Evolutionary conservation across 2,888 invertebrate species (phyloP).

Genomic region (Ctenicera cuprea): DNA sequence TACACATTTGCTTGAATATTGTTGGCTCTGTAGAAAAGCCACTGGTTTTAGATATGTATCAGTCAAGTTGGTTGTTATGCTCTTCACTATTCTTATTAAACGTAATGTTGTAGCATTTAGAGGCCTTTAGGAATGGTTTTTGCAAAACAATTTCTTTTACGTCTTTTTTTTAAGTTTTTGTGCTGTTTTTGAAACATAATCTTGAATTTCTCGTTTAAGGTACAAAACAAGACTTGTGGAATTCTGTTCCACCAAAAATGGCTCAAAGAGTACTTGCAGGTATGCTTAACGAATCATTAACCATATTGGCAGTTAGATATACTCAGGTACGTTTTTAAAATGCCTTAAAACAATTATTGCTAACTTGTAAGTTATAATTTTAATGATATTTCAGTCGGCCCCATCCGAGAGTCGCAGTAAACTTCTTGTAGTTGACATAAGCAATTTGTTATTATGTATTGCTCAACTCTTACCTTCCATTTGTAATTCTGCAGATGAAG

Average conservation of each 20-base stretch:
- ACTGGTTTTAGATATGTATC: no score
- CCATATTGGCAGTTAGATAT: conserved; percentile 87
- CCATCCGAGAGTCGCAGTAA: conserved; percentile 77
- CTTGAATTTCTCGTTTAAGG: no score
- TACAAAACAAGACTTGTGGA: conserved; percentile 88
- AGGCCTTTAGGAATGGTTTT: no score
- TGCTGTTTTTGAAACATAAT: no score
- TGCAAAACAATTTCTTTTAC: no score
- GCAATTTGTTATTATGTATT: conserved; percentile 85
- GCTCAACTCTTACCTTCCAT: conserved; percentile 83
- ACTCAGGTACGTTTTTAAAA: conserved; percentile 79
- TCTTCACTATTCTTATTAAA: no score
- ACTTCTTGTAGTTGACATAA: conserved; percentile 82
- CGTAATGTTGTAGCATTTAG: no score
- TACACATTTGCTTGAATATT: no score
- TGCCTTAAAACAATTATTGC: neutral
- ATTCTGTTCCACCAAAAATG: conserved; percentile 91
- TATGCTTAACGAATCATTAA: conserved; percentile 89
- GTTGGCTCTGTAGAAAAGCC: no score
- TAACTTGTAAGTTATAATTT: conserved; percentile 17
- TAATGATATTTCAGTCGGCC: conserved; percentile 75
- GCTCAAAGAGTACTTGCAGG: conserved; percentile 90
- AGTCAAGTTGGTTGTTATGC: no score
- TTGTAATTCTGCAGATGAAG: conserved; percentile 78
- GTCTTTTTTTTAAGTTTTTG: no score